These are phyloP conservation scores for Peromyscus maniculatus DNA, from an alignment of 2,113 vertebrate genomes.

Conservation along the genomic window DNA sequence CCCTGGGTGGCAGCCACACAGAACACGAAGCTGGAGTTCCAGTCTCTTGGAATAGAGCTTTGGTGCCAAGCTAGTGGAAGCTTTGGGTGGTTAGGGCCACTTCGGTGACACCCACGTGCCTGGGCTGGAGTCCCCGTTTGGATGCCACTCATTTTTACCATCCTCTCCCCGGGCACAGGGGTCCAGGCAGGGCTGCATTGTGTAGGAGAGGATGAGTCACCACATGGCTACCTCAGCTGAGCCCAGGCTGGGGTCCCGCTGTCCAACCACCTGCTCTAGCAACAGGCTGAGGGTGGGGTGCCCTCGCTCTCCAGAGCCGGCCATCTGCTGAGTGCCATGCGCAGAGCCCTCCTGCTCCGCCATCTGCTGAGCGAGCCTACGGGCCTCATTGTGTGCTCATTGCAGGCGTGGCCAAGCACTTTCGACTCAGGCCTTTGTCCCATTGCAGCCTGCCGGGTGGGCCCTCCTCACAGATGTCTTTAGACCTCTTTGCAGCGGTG, in stretches of 20 bases:
- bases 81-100: not conserved
- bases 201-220: rapidly evolving
- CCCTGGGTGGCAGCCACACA: not conserved
- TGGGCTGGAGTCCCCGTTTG: rapidly evolving
- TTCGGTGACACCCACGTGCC: not conserved
- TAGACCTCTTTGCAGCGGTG: rapidly evolving
- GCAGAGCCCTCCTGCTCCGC: slow-evolving; percentile 57
- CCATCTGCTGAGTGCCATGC: slow-evolving; percentile 73
- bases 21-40: rapidly evolving
- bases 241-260: slow-evolving; percentile 34
- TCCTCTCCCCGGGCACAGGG: rapidly evolving
- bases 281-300: not conserved
- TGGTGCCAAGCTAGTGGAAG: not conserved
- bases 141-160: not conserved
- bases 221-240: not conserved
- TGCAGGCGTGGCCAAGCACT: not conserved
- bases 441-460: rapidly evolving
- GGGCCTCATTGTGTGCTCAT: rapidly evolving
- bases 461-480: not conserved
- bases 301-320: slow-evolving; percentile 63
- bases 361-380: slow-evolving; percentile 65
- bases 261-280: slow-evolving; percentile 70
- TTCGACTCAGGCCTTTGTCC: not conserved
- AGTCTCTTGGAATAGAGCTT: not conserved
- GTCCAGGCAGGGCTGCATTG: rapidly evolving